Evolutionary conservation across 2,888 invertebrate species (phyloP), one percentile per base, ranked within the genome.

Genomic region (Plebejus melissa): DNA sequence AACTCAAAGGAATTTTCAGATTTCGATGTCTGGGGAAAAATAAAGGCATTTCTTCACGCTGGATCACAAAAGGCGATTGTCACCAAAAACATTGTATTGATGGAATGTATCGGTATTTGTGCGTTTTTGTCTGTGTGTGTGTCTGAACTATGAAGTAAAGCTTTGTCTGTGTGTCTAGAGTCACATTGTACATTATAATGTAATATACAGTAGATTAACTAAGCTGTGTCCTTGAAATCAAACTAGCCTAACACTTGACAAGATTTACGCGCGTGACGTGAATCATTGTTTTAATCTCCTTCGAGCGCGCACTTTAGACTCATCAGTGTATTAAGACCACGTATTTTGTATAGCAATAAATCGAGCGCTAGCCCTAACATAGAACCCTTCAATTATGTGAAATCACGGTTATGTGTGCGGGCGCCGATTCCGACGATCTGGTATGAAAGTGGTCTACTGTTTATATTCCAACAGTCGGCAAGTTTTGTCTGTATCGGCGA

Each of bases 1-100:
- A 57, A 57, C n/a, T 57, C 57, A 16, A 57, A n/a, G n/a, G 57
- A 57, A 57, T 57, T 57, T n/a, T 57, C n/a, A 22, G n/a, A 22
- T n/a, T 60, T 9, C 32, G 32, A 32, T 32, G 65, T 65, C 65
- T 32, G 13, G 5, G 32, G 32, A 32, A 32, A 65, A 65, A 65
- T 28, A 32, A 65, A 32, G 60, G 65, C 5, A 16, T 65, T 65
- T n/a, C 41, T 46, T 50, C 41, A 22, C 46, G 22, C 71, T 71
- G 32, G 4, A 32, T 36, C 65, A 65, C 32, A 65, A 65, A 65
- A 32, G 65, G 65, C 32, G 4, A 65, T 65, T 65, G 65, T 5
- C 65, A 16, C 65, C 36, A 65, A 65, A 65, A 65, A 65, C 65
- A 65, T 65, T 22, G 65, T 16, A 65, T 32, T 65, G 13, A 65